Evolutionary conservation across 2,113 vertebrate genomes (phyloP), one percentile per base, ranked within the genome.

Genomic region (Pristiophorus japonicus): DNA sequence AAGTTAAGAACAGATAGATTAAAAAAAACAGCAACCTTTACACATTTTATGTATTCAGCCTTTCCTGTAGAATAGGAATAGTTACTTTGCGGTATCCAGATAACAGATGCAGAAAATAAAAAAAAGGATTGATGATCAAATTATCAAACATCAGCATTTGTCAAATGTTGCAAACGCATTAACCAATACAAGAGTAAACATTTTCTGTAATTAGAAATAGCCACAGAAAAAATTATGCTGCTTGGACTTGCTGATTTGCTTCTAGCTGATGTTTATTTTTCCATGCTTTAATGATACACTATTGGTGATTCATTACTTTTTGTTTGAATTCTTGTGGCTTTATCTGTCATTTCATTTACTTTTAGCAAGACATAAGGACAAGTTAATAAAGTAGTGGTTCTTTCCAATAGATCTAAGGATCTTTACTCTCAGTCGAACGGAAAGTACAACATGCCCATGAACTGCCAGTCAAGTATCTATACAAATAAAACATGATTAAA

Each of bases 401-500:
- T 92, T 63, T 63, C 12, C 38, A 67, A 42, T 20, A 94, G 22
- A 30, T 67, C 38, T 47, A 18, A 63, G 24, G 38, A 18, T 67
- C 10, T 94, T 94, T 67, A 18, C 93, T 94, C 11, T 30, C 3
- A 7, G 11, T 70, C 93, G 47, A 18, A 51, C 30, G 24, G 16
- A 94, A 94, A 67, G 65, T 67, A 16, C 63, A 67, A 51, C 93
- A 51, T 10, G 10, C 88, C 93, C 66, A 47, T 70, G 65, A 70
- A 24, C 22, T 94, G 93, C 30, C 66, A 94, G 27, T 73, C 66
- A 94, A 67, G 65, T 5, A 63, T 38, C n/a, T 47, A 66, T 70
- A 67, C 92, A 94, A 70, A 47, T 94, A 47, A 67, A 94, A 47
- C 65, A 94, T 94, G 45, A 67, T 67, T 47, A 94, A 70, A 94